A percentile compares a stretch with the other conserved stretches of the same genome.
phyloP scores from a whole-genome alignment of 2,888 invertebrate genomes.

The Cheilosia grossa region DNA sequence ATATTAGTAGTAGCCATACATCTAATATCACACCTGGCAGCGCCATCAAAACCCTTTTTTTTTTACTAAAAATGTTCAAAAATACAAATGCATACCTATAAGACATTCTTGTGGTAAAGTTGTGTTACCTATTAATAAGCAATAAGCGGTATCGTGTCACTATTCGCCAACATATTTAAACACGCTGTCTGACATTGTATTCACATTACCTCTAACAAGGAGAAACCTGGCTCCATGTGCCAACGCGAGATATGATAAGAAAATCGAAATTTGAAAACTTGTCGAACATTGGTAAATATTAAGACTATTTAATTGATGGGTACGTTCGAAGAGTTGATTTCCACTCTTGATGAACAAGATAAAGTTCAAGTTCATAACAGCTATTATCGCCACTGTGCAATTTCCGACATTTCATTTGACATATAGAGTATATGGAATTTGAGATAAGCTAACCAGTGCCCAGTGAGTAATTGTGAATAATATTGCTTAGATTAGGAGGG shows the following conservation, averaged over 20 bases:
- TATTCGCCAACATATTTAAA: conserved; percentile 22
- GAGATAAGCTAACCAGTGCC: no score
- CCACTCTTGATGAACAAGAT: conserved; percentile 19
- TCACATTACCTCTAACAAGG: conserved; percentile 58
- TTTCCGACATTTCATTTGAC: background rate
- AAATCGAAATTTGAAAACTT: conserved; percentile 39
- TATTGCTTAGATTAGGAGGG: no score
- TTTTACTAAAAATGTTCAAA: background rate
- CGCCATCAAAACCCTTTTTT: no score
- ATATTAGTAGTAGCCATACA: no score
- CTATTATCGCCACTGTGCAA: background rate
- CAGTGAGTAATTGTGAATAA: no score
- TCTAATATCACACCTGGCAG: no score
- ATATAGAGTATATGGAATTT: no score
- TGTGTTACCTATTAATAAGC: conserved; percentile 13
- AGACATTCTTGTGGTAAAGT: conserved; percentile 8
- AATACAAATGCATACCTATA: background rate
- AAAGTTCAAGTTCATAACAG: conserved; percentile 5
- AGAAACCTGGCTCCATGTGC: conserved; percentile 7
- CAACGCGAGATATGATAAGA: conserved; percentile 31
- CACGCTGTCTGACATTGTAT: conserved; percentile 51
- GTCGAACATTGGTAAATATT: conserved; percentile 28
- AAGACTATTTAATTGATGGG: conserved; percentile 26
- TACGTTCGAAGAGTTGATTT: conserved; percentile 26
- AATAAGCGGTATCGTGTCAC: conserved; percentile 34